Base-by-base conservation (phyloP, 1,140 invertebrate genomes). In the Cyphomyrmex costatus region DNA sequence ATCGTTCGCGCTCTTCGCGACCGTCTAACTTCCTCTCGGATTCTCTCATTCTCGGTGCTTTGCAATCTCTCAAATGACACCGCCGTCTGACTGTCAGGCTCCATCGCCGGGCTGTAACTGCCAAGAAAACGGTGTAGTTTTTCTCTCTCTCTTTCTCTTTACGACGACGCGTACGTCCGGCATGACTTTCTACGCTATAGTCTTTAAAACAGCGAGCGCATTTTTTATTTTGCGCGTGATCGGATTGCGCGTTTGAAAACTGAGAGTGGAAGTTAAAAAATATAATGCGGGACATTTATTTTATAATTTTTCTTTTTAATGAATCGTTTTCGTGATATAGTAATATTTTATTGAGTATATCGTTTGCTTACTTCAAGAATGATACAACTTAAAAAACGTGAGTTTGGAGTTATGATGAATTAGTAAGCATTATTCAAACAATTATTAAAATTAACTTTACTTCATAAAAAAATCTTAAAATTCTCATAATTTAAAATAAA, bases 1-100 rank as follows among this genome's bases (percentile, higher is more conserved):
- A 84, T 70, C 84, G 79, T 56, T 79, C 60, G 53, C 63, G 58
- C 73, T 65, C 71, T 27, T 30, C 71, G 46, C 63, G 61, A 58
- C 30, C 8, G 21, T 16, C 74, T 21, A 53, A 56, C 68, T 53
- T 87, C 66, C 73, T 66, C 76, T 79, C 53, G n/a, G 66, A 60
- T 58, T 71, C 51, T 79, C 63, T 65, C 51, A 2, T 51, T 78
- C 83, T 27, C 66, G 56, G 19, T 14, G 70, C 56, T 51, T 71
- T 70, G 33, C 83, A 80, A 71, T 65, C 66, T 80, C 77, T 90
- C 89, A 58, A 77, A 86, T 88, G 86, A 90, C 89, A 90, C 80
- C 76, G 80, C 77, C 89, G 88, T 89, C 89, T 85, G 58, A 12
- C 56, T 60, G 87, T 89, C 68, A 53, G 61, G 73, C 77, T 87